Conservation (phyloP, 2,113 vertebrate species). For the Polyodon spathula region DNA sequence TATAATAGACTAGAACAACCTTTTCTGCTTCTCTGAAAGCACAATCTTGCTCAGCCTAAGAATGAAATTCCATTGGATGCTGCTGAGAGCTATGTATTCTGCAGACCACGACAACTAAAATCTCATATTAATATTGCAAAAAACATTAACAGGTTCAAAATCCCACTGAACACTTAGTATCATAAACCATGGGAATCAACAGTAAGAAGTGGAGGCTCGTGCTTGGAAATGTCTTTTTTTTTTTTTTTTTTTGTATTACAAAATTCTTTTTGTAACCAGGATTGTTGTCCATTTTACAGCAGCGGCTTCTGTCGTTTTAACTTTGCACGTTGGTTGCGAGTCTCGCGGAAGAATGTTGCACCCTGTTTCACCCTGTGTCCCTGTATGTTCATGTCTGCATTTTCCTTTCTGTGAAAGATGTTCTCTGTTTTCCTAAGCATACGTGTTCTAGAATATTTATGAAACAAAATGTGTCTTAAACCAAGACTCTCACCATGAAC, state of each 20-base stretch:
- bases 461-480: too few species aligned
- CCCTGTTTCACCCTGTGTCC: not conserved
- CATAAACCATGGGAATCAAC: not conserved
- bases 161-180: not conserved
- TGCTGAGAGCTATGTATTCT: slow-evolving; percentile 59
- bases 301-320: slow-evolving; percentile 55
- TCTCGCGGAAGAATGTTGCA: not conserved
- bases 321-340: slow-evolving; percentile 48
- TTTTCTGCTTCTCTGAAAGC: slow-evolving; percentile 65
- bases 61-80: slow-evolving; percentile 56
- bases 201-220: slow-evolving; percentile 48
- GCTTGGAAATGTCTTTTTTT: slow-evolving; percentile 44
- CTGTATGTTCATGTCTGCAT: not conserved
- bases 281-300: slow-evolving; percentile 41
- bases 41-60: slow-evolving; percentile 61
- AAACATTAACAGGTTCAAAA: slow-evolving; percentile 22
- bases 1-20: slow-evolving; percentile 50
- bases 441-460: too few species aligned
- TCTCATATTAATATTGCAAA: slow-evolving; percentile 12
- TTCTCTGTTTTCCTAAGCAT: not conserved
- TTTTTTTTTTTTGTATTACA: slow-evolving; percentile 31
- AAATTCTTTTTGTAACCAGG: slow-evolving; percentile 21
- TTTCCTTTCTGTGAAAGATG: not conserved
- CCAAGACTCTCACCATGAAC: too few species aligned
- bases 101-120: slow-evolving; percentile 28